Evolutionary conservation across 2,888 invertebrate genomes (phyloP), one percentile per base, ranked within the genome.

Genomic region (Empis stercorea): DNA sequence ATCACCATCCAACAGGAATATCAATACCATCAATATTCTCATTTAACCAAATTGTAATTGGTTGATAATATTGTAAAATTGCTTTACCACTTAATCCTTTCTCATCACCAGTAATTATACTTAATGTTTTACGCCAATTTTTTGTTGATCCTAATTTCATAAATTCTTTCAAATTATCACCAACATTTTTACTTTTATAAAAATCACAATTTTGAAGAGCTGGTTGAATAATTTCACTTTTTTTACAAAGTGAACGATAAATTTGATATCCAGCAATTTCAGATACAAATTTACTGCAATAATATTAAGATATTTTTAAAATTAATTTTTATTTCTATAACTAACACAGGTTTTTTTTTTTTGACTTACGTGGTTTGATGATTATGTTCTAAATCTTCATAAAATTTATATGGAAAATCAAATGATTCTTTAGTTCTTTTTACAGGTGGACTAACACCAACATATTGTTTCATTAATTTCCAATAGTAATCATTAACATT

Each of bases 141-240:
- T 74, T 76, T 0, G 84, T 81, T 0, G 80, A 78, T 5, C 86
- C 86, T 72, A 82, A 70, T 57, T 75, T 71, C 46, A 80, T 66
- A 78, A 79, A 79, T 56, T 76, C 72, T 9, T 75, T 72, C 1
- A 84, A 62, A 10, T 76, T 73, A 55, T 81, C 78, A 47, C 92
- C 92, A 42, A 89, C 89, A 38, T 76, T 77, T 3, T 74, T 75
- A 56, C 81, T 87, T 56, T 79, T 74, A 65, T 84, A 87, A 58
- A 92, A 88, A 59, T 92, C 89, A 61, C 92, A 93, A 57, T 83
- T 78, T 48, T 89, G 82, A 9, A 93, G 73, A 9, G 81, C 80
- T 64, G 79, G 81, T 0, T 59, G 57, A 10, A 76, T 42, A 47
- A 81, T 75, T 0, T 81, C 81, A 5, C 87, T 85, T 52, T 80